Base-by-base conservation (phyloP, 2,888 invertebrate genomes). In the Uloborus plumipes region DNA sequence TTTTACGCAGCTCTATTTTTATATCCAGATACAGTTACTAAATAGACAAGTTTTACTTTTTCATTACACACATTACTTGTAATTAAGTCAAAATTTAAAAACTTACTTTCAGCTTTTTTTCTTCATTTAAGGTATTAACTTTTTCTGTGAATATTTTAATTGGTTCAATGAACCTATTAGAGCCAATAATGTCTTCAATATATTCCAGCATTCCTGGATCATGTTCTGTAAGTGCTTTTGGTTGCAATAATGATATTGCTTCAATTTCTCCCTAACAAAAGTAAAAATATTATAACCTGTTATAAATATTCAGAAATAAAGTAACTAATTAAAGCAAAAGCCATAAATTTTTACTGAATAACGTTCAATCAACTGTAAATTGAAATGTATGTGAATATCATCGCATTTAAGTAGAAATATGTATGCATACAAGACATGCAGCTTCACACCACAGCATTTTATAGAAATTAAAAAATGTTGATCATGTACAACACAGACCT, bases 221-320 rank as follows among this genome's bases (percentile, higher is more conserved):
- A 87, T 94, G 93, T 87, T 95, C 96, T 0, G 90, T 93, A 84
- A 91, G 92, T 0, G 92, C 96, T 90, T 97, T 99, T 0, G 98
- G 94, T 89, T 98, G 99, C 99, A 99, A 99, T 94, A 99, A 93
- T 0, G 99, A 94, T 87, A 99, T 99, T 88, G 98, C 97, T 90
- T 99, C 99, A 0, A 99, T 99, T 92, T 99, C 99, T 62, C 99
- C 99, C 95, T 85, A 22, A 26, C 18, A 61, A 39, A 26, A 20
- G 4, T 26, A 26, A 26, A 26, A 4, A 3, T 26, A 26, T 26
- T 26, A 6, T n/a, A 55, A 55, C 16, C 55, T 18, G 18, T 55
- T 6, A n/a, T 18, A n/a, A 55, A n/a, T 2, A 61, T 2, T 11
- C 16, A 61, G 2, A 18, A 7, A 61, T 9, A 22, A 22, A 20